Conservation (phyloP, 2,797 vertebrate species). For the Novumbra hubbsi region DNA sequence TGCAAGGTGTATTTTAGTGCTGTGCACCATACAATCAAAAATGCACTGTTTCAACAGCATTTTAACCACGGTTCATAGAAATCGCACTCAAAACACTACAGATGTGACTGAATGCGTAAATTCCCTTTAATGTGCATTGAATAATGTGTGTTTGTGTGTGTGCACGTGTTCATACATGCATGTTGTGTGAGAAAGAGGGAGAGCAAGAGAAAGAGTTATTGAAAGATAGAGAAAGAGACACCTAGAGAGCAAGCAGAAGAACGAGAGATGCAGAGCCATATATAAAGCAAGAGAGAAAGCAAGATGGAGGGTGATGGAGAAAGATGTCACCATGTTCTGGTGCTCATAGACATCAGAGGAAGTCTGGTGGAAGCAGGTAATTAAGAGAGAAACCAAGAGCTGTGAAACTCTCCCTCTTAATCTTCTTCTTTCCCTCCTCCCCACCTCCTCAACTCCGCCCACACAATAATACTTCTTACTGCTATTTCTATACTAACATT, state of each 20-base stretch:
- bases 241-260: not conserved
- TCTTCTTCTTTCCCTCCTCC: not conserved
- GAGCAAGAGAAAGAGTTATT: not conserved
- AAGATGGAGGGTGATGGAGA: not conserved
- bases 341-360: not conserved
- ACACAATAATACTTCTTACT: not conserved
- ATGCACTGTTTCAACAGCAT: not conserved
- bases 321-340: not conserved
- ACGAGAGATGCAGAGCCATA: not conserved
- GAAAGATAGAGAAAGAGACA: not conserved
- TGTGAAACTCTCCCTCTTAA: not conserved
- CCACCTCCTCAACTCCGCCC: not conserved
- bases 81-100: not conserved
- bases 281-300: not conserved
- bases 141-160: conserved; percentile 4
- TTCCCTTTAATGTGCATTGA: not conserved
- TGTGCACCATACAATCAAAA: not conserved
- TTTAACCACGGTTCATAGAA: not conserved
- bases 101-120: not conserved
- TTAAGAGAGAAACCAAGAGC: not conserved
- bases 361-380: not conserved
- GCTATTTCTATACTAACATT: not conserved
- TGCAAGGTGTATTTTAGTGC: not conserved
- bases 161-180: not conserved
- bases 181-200: not conserved